Base-by-base conservation (phyloP, 2,113 vertebrate genomes). In the Chlorocebus sabaeus region DNA sequence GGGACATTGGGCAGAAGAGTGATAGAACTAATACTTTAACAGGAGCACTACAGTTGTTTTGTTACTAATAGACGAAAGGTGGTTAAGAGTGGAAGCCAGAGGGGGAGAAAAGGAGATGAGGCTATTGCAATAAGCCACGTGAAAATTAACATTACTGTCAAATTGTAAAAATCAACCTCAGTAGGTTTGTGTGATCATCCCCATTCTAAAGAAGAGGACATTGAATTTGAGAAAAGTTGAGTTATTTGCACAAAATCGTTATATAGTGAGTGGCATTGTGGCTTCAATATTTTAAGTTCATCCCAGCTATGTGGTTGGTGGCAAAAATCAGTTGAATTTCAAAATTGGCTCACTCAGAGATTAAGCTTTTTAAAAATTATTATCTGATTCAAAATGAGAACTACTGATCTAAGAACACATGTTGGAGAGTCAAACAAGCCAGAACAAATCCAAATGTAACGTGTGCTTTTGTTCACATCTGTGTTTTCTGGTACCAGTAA, bases 381-480 rank as follows among this genome's bases (percentile, higher is more conserved):
- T 88, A 61, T 78, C 38, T 90, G 87, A 87, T 92, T 97, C 22
- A 45, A 85, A 90, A 95, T 79, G 90, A 95, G 64, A 93, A 85
- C 80, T 57, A 68, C 27, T 94, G 40, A 96, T 90, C 76, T 90
- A 95, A 92, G 82, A 93, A 89, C 76, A 18, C 50, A 38, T 22
- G 40, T 85, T 94, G 45, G 87, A 82, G 72, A 97, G 70, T 90
- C 73, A 95, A 93, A 76, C 70, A 95, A 97, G 92, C 67, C 90
- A 95, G 90, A 93, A 52, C 40, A 87, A 96, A 88, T 95, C 48
- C 72, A 96, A 96, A 95, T 73, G 52, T 89, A 90, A 96, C 93
- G 85, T 79, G 67, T 89, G 84, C 70, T 64, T 96, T 84, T 95
- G 86, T 70, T 57, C 90, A 95, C n/a, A 86, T 95, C 80, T 95